Conservation (phyloP, 2,113 vertebrate genomes). For the Prochilodus magdalenae region DNA sequence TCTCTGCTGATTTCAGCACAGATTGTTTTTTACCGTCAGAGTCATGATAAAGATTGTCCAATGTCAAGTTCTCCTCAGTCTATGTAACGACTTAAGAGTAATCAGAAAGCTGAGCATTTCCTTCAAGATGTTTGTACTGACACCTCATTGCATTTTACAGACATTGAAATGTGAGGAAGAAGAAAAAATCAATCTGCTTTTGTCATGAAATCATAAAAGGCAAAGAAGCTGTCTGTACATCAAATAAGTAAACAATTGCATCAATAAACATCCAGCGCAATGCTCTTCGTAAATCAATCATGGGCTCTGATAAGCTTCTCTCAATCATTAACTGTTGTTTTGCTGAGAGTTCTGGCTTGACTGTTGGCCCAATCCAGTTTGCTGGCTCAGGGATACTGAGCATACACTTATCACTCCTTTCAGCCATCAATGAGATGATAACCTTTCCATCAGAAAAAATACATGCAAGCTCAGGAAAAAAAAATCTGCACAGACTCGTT, state of each 20-base stretch:
- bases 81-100: not conserved
- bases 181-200: constrained; percentile 20
- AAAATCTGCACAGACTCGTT: constrained; percentile 29
- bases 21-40: constrained; percentile 25
- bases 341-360: constrained; percentile 78
- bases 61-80: constrained; percentile 12
- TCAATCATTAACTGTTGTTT: constrained; percentile 82
- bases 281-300: constrained; percentile 84
- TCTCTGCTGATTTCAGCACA: constrained; percentile 11
- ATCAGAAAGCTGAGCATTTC: not conserved
- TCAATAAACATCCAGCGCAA: constrained; percentile 80
- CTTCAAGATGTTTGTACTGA: not conserved
- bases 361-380: constrained; percentile 64
- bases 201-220: constrained; percentile 56
- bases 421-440: constrained; percentile 62
- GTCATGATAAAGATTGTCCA: not conserved
- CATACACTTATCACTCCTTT: constrained; percentile 61
- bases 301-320: constrained; percentile 74
- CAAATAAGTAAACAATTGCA: constrained; percentile 84
- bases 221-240: constrained; percentile 65
- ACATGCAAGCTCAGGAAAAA: constrained; percentile 14
- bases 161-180: not conserved
- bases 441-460: constrained; percentile 58
- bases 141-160: not conserved
- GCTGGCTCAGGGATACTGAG: constrained; percentile 68